These are phyloP conservation scores for Platycercus adscitus DNA, from an alignment of 2,113 vertebrate genomes.

Conservation along the genomic window DNA sequence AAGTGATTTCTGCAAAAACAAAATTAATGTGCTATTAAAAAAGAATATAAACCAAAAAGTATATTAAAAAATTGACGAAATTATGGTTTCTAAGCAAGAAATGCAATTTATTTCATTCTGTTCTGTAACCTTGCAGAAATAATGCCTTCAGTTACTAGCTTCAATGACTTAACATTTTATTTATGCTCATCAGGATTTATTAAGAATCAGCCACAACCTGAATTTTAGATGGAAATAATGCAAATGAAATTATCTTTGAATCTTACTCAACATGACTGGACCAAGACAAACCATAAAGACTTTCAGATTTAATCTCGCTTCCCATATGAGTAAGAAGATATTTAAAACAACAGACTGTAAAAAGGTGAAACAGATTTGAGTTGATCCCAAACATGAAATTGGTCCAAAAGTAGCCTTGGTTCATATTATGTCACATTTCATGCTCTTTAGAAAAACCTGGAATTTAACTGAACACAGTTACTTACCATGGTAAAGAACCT, in stretches of 20 bases:
- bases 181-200: background rate
- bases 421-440: background rate
- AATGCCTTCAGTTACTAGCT: background rate
- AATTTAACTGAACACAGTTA: background rate
- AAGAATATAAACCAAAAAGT: conserved; percentile 50
- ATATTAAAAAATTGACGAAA: conserved; percentile 27
- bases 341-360: background rate
- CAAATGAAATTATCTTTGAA: background rate
- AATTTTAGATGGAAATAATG: background rate
- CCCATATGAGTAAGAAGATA: background rate
- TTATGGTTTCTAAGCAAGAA: conserved; percentile 41
- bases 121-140: background rate
- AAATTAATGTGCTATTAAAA: conserved; percentile 56
- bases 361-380: background rate
- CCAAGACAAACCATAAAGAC: background rate
- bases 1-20: conserved; percentile 50
- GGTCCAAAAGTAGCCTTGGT: background rate
- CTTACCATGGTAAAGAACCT: conserved; percentile 17
- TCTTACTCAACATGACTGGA: background rate
- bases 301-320: background rate
- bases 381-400: background rate
- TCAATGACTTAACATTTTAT: background rate
- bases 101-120: background rate
- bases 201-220: background rate
- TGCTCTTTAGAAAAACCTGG: background rate